phyloP scores from a whole-genome alignment of 2,888 invertebrate species.

The Drosophila anceps region DNA sequence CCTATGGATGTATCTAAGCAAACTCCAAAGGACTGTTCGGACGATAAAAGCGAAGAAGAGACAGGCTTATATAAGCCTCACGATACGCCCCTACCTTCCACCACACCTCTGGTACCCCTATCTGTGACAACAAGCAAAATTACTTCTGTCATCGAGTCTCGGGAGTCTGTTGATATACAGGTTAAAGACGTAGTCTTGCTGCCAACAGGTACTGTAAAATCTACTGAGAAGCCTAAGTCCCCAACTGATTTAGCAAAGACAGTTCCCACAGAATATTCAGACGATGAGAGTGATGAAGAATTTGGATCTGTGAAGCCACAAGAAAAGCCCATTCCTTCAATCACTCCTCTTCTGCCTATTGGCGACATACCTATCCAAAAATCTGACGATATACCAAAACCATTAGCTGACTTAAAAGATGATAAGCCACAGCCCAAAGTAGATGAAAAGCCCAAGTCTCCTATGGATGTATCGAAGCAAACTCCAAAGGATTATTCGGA shows the following conservation, averaged over 20 bases:
- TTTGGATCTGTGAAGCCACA: constrained; percentile 1
- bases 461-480: not conserved
- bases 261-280: constrained; percentile 1
- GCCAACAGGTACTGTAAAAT: not conserved
- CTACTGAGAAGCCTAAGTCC: constrained; percentile 1
- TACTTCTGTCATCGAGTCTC: too few relatives aligned
- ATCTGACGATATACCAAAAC: constrained; percentile 9
- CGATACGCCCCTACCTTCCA: not conserved
- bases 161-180: too few relatives aligned
- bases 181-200: too few relatives aligned
- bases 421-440: not conserved
- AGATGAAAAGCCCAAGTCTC: constrained; percentile 13
- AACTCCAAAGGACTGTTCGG: constrained; percentile 12
- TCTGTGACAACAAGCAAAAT: too few relatives aligned
- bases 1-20: constrained; percentile 15
- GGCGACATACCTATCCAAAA: not conserved
- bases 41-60: constrained; percentile 15
- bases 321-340: constrained; percentile 1
- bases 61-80: not conserved
- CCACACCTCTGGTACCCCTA: too few relatives aligned
- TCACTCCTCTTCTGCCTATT: not conserved
- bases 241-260: not conserved
- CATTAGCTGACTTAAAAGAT: not conserved
- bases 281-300: constrained; percentile 8
- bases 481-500: constrained; percentile 8